These are phyloP conservation scores for Drosophila affinis DNA, from an alignment of 2,888 invertebrate genomes.

Conservation along the genomic window DNA sequence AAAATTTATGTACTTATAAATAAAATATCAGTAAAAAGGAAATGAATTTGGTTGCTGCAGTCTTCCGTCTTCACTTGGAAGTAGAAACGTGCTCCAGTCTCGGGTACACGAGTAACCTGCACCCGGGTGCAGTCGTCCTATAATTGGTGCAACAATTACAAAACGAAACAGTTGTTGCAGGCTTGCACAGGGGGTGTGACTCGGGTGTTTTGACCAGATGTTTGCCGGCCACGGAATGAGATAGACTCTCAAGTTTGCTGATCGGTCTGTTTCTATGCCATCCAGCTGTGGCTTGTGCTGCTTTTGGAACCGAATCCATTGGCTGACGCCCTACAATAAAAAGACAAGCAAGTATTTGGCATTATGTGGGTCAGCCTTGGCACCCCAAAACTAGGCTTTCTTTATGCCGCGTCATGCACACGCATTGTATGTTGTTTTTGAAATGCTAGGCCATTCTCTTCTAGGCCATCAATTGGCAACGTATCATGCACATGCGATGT, in stretches of 20 bases:
- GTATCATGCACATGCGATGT: no score
- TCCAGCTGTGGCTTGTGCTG: not conserved
- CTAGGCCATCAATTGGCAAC: no score
- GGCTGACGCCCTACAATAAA: not conserved
- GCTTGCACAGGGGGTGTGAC: not conserved
- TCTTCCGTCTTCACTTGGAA: no score
- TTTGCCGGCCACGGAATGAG: not conserved
- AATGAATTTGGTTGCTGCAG: not conserved
- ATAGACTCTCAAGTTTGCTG: not conserved
- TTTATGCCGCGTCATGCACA: not conserved
- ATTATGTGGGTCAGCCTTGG: not conserved
- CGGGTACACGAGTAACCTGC: conserved; percentile 14
- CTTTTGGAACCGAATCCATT: not conserved
- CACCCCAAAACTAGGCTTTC: not conserved
- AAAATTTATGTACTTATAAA: no score
- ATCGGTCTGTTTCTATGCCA: not conserved
- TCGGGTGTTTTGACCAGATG: not conserved
- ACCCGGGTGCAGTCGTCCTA: conserved; percentile 21
- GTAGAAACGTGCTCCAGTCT: no score
- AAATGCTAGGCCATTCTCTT: not conserved
- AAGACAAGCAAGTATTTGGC: not conserved
- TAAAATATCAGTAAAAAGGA: no score
- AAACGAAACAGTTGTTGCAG: conserved; percentile 19
- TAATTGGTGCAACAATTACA: conserved; percentile 9
- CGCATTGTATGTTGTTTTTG: not conserved